Percentiles rank a stretch among this genome's conserved stretches.
Evolutionary conservation across 2,797 vertebrate species (phyloP).

Genomic region (Etheostoma perlongum): DNA sequence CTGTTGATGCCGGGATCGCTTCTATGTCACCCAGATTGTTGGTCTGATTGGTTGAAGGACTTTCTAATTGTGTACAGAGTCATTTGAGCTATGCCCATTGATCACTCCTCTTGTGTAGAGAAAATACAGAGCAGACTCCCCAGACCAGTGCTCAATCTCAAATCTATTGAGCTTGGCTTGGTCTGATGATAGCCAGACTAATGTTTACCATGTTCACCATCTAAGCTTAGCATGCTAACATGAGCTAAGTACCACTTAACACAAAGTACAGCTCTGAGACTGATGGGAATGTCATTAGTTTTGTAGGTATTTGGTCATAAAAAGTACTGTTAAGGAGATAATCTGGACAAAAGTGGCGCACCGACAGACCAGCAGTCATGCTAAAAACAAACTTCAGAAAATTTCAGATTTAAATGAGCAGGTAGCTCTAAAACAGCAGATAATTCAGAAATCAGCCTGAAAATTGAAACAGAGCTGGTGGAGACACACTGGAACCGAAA

Average conservation of each 20-base stretch:
- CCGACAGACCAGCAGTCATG: background rate
- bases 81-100: no score
- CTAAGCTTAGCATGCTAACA: background rate
- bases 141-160: no score
- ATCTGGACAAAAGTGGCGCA: background rate
- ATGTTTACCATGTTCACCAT: background rate
- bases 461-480: no score
- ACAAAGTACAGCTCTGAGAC: background rate
- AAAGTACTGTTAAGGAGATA: background rate
- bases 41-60: no score
- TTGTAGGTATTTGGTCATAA: background rate
- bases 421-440: background rate
- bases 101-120: no score
- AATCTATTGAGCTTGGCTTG: no score
- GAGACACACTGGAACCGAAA: background rate
- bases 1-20: no score
- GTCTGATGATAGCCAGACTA: no score
- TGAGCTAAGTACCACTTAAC: background rate
- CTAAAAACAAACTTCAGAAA: background rate
- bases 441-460: slow-evolving; percentile 2
- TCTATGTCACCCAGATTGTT: no score
- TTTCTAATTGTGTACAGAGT: no score
- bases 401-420: background rate
- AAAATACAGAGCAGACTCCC: no score
- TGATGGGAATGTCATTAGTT: background rate